A percentile compares a stretch with the other conserved stretches of the same genome.
Conservation (phyloP, 1,140 invertebrate genomes). For the Heterodera schachtii region DNA sequence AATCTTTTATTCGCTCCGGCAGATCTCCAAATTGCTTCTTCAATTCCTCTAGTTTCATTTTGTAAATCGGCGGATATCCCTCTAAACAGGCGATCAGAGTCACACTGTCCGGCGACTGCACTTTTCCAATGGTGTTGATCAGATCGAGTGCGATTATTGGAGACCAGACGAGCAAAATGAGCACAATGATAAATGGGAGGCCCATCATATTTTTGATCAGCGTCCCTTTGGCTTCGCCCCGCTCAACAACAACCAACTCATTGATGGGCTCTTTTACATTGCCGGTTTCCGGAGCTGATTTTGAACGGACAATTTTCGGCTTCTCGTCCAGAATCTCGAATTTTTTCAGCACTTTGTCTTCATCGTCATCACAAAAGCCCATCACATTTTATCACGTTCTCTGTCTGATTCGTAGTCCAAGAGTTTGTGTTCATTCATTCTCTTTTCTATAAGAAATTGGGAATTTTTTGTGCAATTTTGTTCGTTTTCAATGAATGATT, state of each 20-base stretch:
- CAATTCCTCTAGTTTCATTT: slow-evolving; percentile 47
- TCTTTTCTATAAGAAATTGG: neutral
- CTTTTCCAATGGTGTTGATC: slow-evolving; percentile 84
- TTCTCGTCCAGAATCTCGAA: neutral
- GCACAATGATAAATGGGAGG: slow-evolving; percentile 74
- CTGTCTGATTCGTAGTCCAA: neutral
- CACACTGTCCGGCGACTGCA: slow-evolving; percentile 39
- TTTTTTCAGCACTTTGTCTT: neutral
- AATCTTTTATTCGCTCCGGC: neutral
- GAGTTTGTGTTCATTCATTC: neutral
- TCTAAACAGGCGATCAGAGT: slow-evolving; percentile 51
- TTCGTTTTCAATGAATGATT: neutral
- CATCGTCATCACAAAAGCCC: too few relatives aligned
- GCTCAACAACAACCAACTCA: neutral
- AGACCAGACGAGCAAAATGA: slow-evolving; percentile 90
- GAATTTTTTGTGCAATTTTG: neutral
- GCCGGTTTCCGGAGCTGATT: neutral
- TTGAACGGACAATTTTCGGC: neutral
- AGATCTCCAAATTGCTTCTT: slow-evolving; percentile 23
- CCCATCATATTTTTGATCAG: slow-evolving; percentile 78
- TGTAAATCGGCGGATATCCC: slow-evolving; percentile 63
- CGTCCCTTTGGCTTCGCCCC: slow-evolving; percentile 73
- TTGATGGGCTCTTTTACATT: neutral
- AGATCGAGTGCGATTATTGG: slow-evolving; percentile 92
- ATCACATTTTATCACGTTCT: neutral